phyloP scores from a whole-genome alignment of 2,797 vertebrate species.

The Xyrichtys novacula region DNA sequence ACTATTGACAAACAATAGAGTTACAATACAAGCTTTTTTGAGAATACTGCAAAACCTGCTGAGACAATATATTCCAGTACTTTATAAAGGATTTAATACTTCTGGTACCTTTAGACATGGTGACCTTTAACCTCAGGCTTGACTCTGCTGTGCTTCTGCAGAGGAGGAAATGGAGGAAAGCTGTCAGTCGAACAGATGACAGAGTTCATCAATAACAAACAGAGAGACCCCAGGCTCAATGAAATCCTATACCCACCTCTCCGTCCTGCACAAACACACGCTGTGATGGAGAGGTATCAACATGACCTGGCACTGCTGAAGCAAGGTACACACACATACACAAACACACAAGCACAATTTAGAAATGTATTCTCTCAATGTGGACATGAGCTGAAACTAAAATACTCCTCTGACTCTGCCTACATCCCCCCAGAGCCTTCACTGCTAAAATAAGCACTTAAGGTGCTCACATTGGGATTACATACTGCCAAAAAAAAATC shows the following conservation, averaged over 20 bases:
- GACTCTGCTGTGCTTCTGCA: constrained; percentile 57
- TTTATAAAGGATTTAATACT: not conserved
- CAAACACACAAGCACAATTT: not conserved
- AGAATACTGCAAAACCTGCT: not conserved
- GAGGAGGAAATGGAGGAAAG: constrained; percentile 88
- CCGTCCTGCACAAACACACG: constrained; percentile 91
- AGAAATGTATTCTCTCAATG: not conserved
- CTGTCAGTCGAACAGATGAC: constrained; percentile 95
- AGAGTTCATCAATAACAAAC: constrained; percentile 96
- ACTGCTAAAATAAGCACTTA: constrained; percentile 17
- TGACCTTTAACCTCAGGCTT: not conserved
- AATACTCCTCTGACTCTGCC: constrained; percentile 15
- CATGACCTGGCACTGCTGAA: constrained; percentile 87
- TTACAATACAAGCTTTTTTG: too few species aligned
- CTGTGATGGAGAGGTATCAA: constrained; percentile 94
- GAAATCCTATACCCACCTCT: constrained; percentile 98
- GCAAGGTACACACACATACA: constrained; percentile 85
- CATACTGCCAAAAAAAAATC: not conserved
- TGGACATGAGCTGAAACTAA: not conserved
- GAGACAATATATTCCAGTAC: not conserved
- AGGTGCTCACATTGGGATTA: constrained; percentile 8
- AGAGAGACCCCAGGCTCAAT: constrained; percentile 95
- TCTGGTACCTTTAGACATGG: not conserved
- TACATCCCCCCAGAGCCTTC: not conserved
- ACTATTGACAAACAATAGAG: not conserved